Base-by-base conservation (phyloP, 2,113 vertebrate species). In the Pseudolaguvia tuberculata region DNA sequence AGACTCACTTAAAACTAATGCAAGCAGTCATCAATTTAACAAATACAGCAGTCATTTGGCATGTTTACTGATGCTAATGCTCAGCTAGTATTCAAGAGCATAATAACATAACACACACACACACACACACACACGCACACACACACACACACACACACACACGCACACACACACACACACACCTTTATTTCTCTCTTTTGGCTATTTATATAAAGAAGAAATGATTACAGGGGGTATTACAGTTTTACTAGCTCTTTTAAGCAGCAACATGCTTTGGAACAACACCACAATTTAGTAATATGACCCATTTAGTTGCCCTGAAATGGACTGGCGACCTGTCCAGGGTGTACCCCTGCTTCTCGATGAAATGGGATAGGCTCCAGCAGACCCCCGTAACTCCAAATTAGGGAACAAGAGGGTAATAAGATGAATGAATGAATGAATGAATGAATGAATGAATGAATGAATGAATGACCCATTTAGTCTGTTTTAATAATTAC, bases 1-100 rank as follows among this genome's bases (percentile, higher is more conserved):
- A 74, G 75, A 81, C 77, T 80, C 78, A 78, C 81, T 83, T 81
- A 67, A 76, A 74, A 76, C 78, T 85, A 80, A 85, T 85, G 79
- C 73, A 81, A 78, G 68, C 73, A 75, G 76, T 57, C 70, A 75
- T 81, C 72, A 70, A 77, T 78, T 74, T 71, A 71, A 78, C 61
- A 66, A 78, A 81, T 68, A 74, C 72, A 23, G 68, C 47, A 45
- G 55, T 67, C 55, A 78, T 75, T 69, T 78, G 78, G 76, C 76
- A 75, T 82, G 78, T 80, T 84, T 81, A 63, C 79, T 76, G 59
- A 74, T 69, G 47, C 62, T 81, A 75, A 78, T 78, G 53, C 72
- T 78, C 62, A 29, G 62, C 70, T 78, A 47, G 63, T 78, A 48
- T 81, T 59, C 61, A 52, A 63, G 27, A 61, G 55, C 29, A 59